These are phyloP conservation scores for Pantherophis vulpinus DNA, from an alignment of 2,797 vertebrate genomes.

Conservation along the genomic window DNA sequence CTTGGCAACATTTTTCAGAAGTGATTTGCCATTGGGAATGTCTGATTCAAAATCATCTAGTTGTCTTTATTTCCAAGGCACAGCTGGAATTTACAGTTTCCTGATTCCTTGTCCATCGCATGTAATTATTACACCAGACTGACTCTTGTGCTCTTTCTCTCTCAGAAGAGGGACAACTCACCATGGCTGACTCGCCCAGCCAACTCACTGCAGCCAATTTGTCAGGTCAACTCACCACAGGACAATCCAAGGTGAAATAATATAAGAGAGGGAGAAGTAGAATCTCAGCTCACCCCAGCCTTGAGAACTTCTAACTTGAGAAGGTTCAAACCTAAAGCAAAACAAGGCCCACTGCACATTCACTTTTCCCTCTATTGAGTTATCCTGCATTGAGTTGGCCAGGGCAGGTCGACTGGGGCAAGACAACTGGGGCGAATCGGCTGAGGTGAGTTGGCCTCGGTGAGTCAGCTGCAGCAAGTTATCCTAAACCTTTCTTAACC, in stretches of 20 bases:
- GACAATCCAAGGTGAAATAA: neutral
- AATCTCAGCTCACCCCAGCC: neutral
- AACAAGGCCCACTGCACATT: neutral
- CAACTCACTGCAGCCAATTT: neutral
- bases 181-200: neutral
- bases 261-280: neutral
- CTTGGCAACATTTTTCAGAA: neutral
- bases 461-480: too few relatives aligned
- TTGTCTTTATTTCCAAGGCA: neutral
- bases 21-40: neutral
- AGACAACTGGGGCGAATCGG: too few relatives aligned
- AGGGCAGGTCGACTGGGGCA: too few relatives aligned
- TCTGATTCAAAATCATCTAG: neutral
- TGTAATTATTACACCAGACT: neutral
- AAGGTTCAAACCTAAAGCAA: neutral
- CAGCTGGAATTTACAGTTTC: neutral
- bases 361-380: neutral
- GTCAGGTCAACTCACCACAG: rapidly evolving
- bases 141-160: neutral
- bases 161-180: neutral
- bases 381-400: neutral
- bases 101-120: neutral
- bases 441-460: too few relatives aligned
- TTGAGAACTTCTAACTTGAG: neutral
- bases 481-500: too few relatives aligned